These are phyloP conservation scores for Nowickia ferox DNA, from an alignment of 2,888 invertebrate species.

Conservation along the genomic window DNA sequence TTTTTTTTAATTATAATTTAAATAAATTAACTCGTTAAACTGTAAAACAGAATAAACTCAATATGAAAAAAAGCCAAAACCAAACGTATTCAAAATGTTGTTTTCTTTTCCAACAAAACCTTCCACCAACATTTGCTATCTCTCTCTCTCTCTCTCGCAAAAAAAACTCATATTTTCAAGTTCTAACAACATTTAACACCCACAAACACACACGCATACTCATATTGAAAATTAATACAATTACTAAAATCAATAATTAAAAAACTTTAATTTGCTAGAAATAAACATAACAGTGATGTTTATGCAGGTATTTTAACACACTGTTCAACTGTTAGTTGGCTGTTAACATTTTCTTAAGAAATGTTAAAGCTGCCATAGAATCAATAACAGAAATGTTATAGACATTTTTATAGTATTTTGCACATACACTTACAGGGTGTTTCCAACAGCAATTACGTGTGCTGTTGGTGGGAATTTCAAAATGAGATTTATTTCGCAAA, in stretches of 20 bases:
- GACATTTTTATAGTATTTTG: neutral
- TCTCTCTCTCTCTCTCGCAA: neutral
- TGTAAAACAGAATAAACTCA: slow-evolving; percentile 72
- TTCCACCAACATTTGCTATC: slow-evolving; percentile 12
- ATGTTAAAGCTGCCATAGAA: neutral
- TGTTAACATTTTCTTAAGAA: neutral
- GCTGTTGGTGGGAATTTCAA: neutral
- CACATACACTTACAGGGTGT: slow-evolving; percentile 1
- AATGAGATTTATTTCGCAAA: neutral
- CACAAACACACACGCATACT: slow-evolving; percentile 2
- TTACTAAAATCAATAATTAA: slow-evolving; percentile 9
- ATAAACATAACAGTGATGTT: neutral
- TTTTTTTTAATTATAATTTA: slow-evolving; percentile 72
- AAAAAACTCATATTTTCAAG: slow-evolving; percentile 4
- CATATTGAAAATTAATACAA: neutral
- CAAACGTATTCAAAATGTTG: slow-evolving; percentile 69
- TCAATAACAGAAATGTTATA: slow-evolving; percentile 18
- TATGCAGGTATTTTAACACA: neutral
- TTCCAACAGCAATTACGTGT: neutral
- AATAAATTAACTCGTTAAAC: slow-evolving; percentile 66
- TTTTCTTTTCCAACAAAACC: slow-evolving; percentile 63
- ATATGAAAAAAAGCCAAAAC: slow-evolving; percentile 63
- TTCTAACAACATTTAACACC: slow-evolving; percentile 38
- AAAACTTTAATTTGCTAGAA: neutral
- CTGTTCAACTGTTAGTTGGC: slow-evolving; percentile 7